Percentiles rank a stretch among this genome's conserved stretches.
Evolutionary conservation across 2,113 vertebrate genomes (phyloP).

Genomic region (Lycaon pictus): DNA sequence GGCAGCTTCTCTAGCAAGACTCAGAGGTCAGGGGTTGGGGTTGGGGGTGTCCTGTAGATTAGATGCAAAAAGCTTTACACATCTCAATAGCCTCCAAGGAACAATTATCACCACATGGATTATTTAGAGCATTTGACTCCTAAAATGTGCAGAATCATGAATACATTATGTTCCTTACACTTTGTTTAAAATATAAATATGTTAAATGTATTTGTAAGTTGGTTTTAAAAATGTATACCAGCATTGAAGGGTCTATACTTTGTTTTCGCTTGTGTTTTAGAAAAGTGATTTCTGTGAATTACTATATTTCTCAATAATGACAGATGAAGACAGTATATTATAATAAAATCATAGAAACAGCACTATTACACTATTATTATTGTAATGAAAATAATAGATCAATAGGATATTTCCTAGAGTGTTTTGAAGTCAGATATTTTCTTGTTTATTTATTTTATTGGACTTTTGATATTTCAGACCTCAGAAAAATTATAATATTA

Average conservation of each 20-base stretch:
- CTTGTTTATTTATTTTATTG: neutral
- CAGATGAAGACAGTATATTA: neutral
- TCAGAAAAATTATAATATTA: neutral
- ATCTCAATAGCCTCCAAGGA: neutral
- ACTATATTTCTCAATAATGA: neutral
- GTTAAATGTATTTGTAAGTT: neutral
- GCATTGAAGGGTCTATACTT: neutral
- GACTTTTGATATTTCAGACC: neutral
- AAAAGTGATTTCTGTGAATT: neutral
- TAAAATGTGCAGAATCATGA: neutral
- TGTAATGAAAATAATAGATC: neutral
- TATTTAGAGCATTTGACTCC: neutral
- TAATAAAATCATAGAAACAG: neutral
- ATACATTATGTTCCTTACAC: neutral
- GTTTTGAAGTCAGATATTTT: neutral
- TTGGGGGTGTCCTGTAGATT: neutral
- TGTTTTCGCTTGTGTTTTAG: neutral
- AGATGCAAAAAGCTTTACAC: neutral
- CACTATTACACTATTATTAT: neutral
- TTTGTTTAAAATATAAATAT: neutral
- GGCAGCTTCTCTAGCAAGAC: neutral
- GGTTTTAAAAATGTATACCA: neutral
- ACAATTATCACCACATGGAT: neutral
- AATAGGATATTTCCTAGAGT: neutral
- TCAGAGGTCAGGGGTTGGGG: too few species aligned